phyloP scores from a whole-genome alignment of 2,888 invertebrate species.

The Tridacna gigas region DNA sequence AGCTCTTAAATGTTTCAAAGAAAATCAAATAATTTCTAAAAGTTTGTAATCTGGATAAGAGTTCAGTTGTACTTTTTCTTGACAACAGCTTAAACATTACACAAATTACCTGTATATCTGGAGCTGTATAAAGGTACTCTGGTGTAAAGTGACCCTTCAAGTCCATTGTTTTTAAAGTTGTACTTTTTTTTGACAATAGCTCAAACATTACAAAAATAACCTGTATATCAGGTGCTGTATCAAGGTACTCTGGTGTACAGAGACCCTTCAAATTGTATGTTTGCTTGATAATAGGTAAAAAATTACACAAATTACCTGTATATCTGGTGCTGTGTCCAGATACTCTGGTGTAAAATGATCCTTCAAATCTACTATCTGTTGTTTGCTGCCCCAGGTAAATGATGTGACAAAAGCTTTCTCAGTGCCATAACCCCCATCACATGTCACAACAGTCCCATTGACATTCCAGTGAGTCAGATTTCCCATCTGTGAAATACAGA shows the following conservation, averaged over 20 bases:
- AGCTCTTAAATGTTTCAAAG: too few species aligned
- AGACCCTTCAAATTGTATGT: constrained; percentile 67
- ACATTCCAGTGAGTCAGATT: constrained; percentile 68
- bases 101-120: constrained; percentile 71
- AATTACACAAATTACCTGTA: constrained; percentile 66
- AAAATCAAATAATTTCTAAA: too few species aligned
- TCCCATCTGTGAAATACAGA: constrained; percentile 2
- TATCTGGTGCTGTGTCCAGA: constrained; percentile 75
- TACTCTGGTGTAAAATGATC: constrained; percentile 71
- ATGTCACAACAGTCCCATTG: constrained; percentile 60
- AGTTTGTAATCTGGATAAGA: too few species aligned
- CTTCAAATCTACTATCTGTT: constrained; percentile 71
- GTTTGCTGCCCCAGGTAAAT: constrained; percentile 71
- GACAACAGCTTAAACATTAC: too few species aligned
- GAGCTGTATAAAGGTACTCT: constrained; percentile 75
- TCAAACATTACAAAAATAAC: constrained; percentile 44
- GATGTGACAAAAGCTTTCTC: constrained; percentile 74
- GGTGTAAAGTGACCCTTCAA: constrained; percentile 55
- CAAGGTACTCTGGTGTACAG: constrained; percentile 73
- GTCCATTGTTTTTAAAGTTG: too few species aligned
- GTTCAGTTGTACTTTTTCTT: too few species aligned
- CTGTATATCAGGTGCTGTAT: constrained; percentile 75
- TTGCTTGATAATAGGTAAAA: neutral
- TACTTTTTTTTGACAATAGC: too few species aligned
- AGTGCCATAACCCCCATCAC: constrained; percentile 71